Base-by-base conservation (phyloP, 2,797 vertebrate genomes). In the Lacerta agilis region DNA sequence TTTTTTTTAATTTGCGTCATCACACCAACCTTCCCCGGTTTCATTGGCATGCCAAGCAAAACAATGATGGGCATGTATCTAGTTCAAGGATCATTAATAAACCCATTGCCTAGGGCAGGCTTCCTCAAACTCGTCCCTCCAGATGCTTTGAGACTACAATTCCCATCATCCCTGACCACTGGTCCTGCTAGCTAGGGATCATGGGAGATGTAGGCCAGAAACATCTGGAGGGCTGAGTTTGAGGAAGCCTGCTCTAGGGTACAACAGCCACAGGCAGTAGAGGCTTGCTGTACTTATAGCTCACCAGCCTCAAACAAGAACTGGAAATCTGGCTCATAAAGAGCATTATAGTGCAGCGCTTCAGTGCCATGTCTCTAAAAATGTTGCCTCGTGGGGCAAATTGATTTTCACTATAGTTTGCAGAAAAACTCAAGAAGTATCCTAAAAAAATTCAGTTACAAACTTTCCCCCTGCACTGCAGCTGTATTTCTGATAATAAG, bases 401-500 rank as follows among this genome's bases (percentile, higher is more conserved):
- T 18, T n/a, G 82, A n/a, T 85, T 79, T n/a, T 45, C 79, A 76
- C 72, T 8, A 29, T 0, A 55, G 0, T 55, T 38, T 10, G 27
- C 83, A 55, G 43, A 33, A 88, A n/a, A 2, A 5, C 17, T 73
- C 6, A 85, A 58, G 20, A 33, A 69, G 29, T 18, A 41, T 33
- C 38, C 45, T 27, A 89, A 25, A 86, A 86, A 43, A 79, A 90
- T 9, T n/a, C 71, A 81, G 88, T 82, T 41, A 36, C 18, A 4
- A 11, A 5, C 36, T 91, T 58, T 43, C 29, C 89, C 18, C 55
- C 27, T n/a, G 79, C 73, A 79, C 15, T 92, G 64, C 29, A 91
- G 29, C 45, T 45, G 76, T n/a, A 79, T 38, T 84, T 82, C 10
- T 89, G n/a, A 29, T 80, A 4, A 10, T 18, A 86, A 41, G 78